These are phyloP conservation scores for Penelope pileata DNA, from an alignment of 2,113 vertebrate genomes.

Conservation along the genomic window DNA sequence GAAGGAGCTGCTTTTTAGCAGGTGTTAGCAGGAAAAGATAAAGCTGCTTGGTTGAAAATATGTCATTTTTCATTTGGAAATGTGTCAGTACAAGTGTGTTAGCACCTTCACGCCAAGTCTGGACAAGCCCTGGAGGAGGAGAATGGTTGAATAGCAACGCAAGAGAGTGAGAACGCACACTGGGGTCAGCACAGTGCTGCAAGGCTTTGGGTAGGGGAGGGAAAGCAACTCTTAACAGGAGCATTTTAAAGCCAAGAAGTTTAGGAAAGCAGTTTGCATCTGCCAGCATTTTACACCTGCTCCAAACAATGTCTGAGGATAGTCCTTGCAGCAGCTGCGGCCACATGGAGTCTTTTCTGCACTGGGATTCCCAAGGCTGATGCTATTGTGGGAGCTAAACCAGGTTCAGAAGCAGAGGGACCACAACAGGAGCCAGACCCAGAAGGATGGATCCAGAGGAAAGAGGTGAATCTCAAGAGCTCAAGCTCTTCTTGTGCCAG, in stretches of 20 bases:
- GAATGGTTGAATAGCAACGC: neutral
- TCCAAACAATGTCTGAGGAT: neutral
- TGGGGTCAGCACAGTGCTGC: neutral
- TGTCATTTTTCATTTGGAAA: conserved; percentile 61
- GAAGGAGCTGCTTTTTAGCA: conserved; percentile 52
- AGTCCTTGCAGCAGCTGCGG: neutral
- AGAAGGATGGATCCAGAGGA: neutral
- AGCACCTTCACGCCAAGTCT: conserved; percentile 39
- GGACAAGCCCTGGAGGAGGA: conserved; percentile 9
- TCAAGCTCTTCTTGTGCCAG: neutral
- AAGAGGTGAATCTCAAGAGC: neutral
- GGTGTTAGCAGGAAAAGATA: conserved; percentile 55
- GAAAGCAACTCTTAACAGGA: neutral
- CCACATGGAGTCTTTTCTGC: neutral
- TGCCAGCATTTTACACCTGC: neutral
- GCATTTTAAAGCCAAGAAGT: neutral
- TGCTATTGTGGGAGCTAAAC: neutral
- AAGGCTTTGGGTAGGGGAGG: neutral
- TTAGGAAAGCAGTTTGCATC: neutral
- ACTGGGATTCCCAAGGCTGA: neutral
- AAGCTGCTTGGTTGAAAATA: conserved; percentile 50
- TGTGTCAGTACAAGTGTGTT: conserved; percentile 25
- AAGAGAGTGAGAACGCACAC: neutral
- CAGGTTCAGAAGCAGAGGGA: neutral
- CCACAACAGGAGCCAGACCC: neutral